phyloP scores from a whole-genome alignment of 2,113 vertebrate genomes.

The Cynocephalus volans region DNA sequence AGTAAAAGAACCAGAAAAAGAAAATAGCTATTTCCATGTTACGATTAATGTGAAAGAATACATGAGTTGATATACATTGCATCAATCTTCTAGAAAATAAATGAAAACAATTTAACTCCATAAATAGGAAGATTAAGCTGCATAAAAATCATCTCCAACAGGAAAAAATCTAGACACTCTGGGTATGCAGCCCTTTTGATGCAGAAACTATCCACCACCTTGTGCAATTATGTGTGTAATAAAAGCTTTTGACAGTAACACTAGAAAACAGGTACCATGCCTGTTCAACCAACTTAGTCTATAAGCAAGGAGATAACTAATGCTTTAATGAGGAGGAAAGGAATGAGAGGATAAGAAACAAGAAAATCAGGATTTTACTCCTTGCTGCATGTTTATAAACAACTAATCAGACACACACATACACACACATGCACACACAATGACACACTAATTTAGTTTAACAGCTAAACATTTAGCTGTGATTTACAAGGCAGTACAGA shows the following conservation, averaged over 20 bases:
- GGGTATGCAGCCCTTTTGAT: not conserved
- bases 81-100: not conserved
- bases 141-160: not conserved
- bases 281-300: not conserved
- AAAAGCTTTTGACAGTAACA: not conserved
- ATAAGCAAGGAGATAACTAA: not conserved
- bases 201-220: not conserved
- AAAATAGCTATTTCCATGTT: not conserved
- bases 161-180: not conserved
- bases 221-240: not conserved
- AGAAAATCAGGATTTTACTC: conserved; percentile 41
- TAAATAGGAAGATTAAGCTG: not conserved
- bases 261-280: not conserved
- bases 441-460: not conserved
- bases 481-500: not conserved
- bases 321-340: not conserved
- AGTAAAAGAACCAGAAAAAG: conserved; percentile 31
- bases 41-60: not conserved
- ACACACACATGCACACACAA: not conserved
- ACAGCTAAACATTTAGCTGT: not conserved
- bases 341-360: not conserved
- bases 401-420: not conserved
- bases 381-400: not conserved
- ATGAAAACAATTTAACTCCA: not conserved
- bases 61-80: not conserved